Percentiles rank a stretch among this genome's conserved stretches.
Evolutionary conservation across 2,888 invertebrate genomes (phyloP).

Genomic region (Plutella xylostella): DNA sequence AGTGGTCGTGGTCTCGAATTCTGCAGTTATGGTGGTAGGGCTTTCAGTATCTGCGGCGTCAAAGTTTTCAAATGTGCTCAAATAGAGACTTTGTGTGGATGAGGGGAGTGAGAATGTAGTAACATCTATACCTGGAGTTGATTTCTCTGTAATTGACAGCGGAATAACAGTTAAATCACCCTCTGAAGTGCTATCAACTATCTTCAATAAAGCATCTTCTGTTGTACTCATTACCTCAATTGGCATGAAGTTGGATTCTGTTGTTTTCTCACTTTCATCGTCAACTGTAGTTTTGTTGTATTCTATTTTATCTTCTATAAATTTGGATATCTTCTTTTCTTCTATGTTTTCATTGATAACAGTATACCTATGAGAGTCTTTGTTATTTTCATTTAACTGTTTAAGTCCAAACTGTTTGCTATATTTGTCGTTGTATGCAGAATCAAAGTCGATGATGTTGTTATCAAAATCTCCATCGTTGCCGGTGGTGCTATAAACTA

Average conservation of each 20-base stretch:
- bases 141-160: conserved; percentile 36
- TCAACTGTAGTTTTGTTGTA: conserved; percentile 21
- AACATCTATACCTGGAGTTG: conserved; percentile 26
- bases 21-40: conserved; percentile 8
- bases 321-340: conserved; percentile 17
- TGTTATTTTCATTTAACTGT: conserved; percentile 34
- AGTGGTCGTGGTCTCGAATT: conserved; percentile 17
- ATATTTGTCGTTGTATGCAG: conserved; percentile 44
- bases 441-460: conserved; percentile 56
- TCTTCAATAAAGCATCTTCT: conserved; percentile 33
- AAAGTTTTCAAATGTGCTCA: conserved; percentile 9
- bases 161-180: conserved; percentile 54
- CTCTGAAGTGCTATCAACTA: conserved; percentile 45
- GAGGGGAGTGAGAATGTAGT: conserved; percentile 39
- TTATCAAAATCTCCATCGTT: conserved; percentile 40
- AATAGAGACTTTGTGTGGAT: conserved; percentile 30
- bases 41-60: neutral
- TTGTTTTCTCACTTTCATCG: conserved; percentile 25
- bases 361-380: conserved; percentile 47
- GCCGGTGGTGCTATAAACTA: conserved; percentile 17
- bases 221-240: conserved; percentile 56
- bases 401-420: no score
- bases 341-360: conserved; percentile 28
- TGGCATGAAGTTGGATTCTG: conserved; percentile 50
- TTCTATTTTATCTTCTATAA: conserved; percentile 11